Evolutionary conservation across 2,888 invertebrate genomes (phyloP).

Genomic region (Slavum lentiscoides): DNA sequence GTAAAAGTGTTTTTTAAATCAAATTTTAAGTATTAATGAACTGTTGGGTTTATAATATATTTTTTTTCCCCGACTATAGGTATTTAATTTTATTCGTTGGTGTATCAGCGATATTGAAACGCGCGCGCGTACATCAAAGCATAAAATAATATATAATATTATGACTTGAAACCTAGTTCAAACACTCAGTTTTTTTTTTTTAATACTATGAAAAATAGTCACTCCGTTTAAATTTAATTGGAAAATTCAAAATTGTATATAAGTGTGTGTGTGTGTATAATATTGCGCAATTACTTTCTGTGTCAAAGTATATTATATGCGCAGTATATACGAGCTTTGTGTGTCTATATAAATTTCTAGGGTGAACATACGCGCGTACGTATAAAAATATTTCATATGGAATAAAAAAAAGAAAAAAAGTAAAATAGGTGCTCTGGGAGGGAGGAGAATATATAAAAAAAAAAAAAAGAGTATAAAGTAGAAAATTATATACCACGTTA

Average conservation of each 20-base stretch:
- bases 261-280: background rate
- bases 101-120: no score
- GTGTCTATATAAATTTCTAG: background rate
- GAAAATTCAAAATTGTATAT: background rate
- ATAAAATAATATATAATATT: background rate
- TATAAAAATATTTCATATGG: background rate
- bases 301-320: background rate
- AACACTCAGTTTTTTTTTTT: background rate
- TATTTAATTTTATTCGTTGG: no score
- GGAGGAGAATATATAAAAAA: no score
- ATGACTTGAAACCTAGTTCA: background rate
- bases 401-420: background rate
- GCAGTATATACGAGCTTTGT: background rate
- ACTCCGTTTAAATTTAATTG: background rate
- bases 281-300: background rate
- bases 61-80: no score
- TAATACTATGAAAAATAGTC: background rate
- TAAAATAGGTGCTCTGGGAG: conserved; percentile 2
- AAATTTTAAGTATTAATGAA: no score
- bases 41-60: no score
- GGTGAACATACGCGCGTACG: background rate
- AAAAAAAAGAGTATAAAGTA: conserved; percentile 7
- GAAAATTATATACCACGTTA: background rate
- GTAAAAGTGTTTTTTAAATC: no score
- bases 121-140: background rate